Evolutionary conservation across 2,113 vertebrate genomes (phyloP).

Genomic region (Passer domesticus): DNA sequence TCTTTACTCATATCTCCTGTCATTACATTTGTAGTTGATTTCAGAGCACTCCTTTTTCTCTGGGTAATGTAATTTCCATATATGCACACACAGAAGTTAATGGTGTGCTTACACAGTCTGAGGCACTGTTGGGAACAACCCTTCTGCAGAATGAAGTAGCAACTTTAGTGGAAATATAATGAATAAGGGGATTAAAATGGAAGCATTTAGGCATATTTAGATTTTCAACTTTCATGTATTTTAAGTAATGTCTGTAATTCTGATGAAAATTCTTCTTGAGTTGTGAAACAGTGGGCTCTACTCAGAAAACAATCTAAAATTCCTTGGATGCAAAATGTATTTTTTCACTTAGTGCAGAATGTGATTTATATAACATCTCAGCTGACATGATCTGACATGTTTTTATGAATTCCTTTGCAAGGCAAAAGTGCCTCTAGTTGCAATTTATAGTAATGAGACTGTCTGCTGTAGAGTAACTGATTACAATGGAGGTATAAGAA

Average conservation of each 20-base stretch:
- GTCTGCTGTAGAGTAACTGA: conserved; percentile 47
- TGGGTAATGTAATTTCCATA: background rate
- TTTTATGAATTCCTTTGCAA: conserved; percentile 64
- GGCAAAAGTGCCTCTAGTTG: conserved; percentile 61
- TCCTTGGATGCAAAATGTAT: conserved; percentile 43
- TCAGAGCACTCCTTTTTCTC: background rate
- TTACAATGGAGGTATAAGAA: conserved; percentile 39
- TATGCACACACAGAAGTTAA: background rate
- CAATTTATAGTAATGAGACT: conserved; percentile 66
- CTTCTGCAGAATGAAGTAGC: background rate
- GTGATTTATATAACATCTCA: conserved; percentile 56
- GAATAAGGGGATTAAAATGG: conserved; percentile 8
- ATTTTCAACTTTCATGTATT: background rate
- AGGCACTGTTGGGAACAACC: background rate
- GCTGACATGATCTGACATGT: conserved; percentile 65
- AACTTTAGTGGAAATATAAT: background rate
- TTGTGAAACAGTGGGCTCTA: conserved; percentile 31
- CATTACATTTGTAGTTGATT: background rate
- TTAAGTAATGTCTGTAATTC: conserved; percentile 1
- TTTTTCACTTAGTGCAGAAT: conserved; percentile 54
- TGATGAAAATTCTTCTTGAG: conserved; percentile 13
- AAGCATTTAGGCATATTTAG: conserved; percentile 26
- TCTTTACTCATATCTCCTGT: background rate
- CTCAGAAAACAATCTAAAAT: conserved; percentile 35
- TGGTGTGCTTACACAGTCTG: background rate